A percentile compares a stretch with the other conserved stretches of the same genome.
Conservation (phyloP, 2,888 invertebrate genomes). For the Acrobasis consociella region DNA sequence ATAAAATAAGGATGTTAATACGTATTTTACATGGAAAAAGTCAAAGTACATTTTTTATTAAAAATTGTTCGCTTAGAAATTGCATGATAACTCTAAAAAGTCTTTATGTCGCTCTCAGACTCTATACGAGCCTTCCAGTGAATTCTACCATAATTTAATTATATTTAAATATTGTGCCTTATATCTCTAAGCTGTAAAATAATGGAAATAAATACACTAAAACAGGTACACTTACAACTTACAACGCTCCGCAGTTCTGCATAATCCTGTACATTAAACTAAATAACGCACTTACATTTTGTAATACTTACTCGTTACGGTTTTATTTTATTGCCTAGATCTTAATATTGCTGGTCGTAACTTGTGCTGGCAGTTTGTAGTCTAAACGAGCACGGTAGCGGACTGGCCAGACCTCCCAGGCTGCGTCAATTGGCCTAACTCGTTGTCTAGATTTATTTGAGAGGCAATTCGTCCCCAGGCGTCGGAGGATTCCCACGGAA, state of each 20-base stretch:
- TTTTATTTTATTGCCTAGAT: conserved; percentile 16
- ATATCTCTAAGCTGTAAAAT: neutral
- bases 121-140: no score
- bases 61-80: no score
- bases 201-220: neutral
- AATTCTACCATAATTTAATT: no score
- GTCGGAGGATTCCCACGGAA: conserved; percentile 20
- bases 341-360: conserved; percentile 6
- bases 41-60: no score
- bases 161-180: no score
- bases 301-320: conserved; percentile 1
- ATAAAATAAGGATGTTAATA: no score
- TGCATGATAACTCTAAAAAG: no score
- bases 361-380: neutral
- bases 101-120: no score
- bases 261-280: neutral
- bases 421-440: conserved; percentile 22
- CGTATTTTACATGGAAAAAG: no score
- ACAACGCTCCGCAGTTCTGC: neutral
- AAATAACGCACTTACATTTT: conserved; percentile 6
- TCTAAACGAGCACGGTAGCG: conserved; percentile 16
- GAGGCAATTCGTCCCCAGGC: conserved; percentile 21
- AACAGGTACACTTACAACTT: neutral
- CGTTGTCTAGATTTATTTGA: conserved; percentile 23
- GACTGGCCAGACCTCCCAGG: conserved; percentile 15